Percentiles rank a stretch among this genome's conserved stretches.
Conservation (phyloP, 2,888 invertebrate species). For the Escarpia spicata region DNA sequence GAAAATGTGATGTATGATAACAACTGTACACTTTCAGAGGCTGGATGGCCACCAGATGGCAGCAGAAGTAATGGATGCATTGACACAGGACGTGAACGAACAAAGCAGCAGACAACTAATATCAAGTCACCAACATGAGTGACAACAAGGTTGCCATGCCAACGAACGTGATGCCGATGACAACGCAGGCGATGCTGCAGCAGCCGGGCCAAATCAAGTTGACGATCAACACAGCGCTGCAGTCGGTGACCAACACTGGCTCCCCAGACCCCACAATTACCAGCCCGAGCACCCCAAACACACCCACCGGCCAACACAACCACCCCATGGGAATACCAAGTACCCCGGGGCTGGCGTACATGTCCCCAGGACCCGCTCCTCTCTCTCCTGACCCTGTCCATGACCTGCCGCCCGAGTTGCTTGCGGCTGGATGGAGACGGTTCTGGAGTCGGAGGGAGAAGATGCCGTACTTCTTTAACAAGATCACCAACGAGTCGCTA, state of each 20-base stretch:
- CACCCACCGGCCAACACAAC: background rate
- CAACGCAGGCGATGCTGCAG: background rate
- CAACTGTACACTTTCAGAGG: background rate
- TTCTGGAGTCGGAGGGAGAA: constrained; percentile 97
- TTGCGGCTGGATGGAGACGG: constrained; percentile 93
- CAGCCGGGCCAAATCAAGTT: background rate
- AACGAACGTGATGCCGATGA: background rate
- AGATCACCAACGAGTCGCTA: constrained; percentile 91
- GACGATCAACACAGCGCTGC: background rate
- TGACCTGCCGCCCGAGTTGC: constrained; percentile 75
- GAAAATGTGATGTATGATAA: background rate
- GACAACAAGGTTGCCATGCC: constrained; percentile 16
- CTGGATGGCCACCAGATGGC: constrained; percentile 5
- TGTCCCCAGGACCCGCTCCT: background rate
- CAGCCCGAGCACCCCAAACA: background rate
- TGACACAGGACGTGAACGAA: background rate
- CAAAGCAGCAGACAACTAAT: background rate
- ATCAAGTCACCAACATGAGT: background rate
- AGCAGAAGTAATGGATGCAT: background rate
- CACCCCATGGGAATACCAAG: background rate
- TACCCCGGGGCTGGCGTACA: background rate
- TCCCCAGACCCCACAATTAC: background rate
- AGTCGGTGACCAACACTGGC: background rate
- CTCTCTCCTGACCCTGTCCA: constrained; percentile 38
- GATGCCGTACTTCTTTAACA: constrained; percentile 96